Conservation (phyloP, 2,888 invertebrate genomes). For the Pecten maximus region DNA sequence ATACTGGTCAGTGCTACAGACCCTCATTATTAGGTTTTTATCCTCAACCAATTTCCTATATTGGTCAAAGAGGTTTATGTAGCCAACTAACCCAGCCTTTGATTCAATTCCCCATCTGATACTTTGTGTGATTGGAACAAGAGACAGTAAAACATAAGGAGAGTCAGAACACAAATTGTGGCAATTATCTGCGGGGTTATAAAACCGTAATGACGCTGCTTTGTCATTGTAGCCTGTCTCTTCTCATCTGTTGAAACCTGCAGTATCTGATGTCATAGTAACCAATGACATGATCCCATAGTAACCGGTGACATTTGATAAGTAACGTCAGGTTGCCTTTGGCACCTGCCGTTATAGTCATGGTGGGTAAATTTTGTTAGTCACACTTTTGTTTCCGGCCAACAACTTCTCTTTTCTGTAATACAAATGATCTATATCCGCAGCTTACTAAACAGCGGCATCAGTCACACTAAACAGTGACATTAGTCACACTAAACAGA, state of each 20-base stretch:
- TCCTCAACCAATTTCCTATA: neutral
- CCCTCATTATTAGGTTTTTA: neutral
- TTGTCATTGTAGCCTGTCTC: neutral
- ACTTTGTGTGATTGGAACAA: neutral
- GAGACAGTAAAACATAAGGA: neutral
- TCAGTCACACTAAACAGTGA: too few relatives aligned
- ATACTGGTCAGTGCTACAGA: neutral
- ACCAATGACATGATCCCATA: neutral
- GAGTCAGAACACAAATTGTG: neutral
- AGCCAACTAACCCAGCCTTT: neutral
- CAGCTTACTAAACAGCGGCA: too few relatives aligned
- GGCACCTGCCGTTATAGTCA: too few relatives aligned
- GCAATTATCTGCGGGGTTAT: neutral
- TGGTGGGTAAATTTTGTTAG: too few relatives aligned
- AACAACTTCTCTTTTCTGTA: too few relatives aligned
- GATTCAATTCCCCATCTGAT: neutral
- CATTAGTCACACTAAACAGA: too few relatives aligned
- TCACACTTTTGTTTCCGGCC: too few relatives aligned
- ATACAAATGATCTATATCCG: too few relatives aligned
- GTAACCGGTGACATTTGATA: neutral
- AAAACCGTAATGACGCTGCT: neutral
- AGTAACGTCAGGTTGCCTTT: too few relatives aligned
- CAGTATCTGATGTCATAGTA: too few relatives aligned
- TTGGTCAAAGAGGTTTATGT: slow-evolving; percentile 26
- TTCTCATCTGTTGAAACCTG: neutral